Conservation (phyloP, 2,797 vertebrate genomes). For the Gymnocypris eckloni region DNA sequence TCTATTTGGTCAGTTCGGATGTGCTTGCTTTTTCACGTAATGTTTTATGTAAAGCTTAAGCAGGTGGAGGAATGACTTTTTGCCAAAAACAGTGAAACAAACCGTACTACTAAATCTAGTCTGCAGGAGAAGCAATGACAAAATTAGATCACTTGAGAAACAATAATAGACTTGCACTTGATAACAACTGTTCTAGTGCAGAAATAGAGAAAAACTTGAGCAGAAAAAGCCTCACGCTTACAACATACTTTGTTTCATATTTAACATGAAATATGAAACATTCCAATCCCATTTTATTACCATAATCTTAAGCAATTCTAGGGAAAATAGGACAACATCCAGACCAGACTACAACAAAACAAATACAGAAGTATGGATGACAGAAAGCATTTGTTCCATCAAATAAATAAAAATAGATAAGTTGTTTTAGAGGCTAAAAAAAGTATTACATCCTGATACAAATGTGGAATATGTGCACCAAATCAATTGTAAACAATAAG, state of each 20-base stretch:
- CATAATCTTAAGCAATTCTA: not conserved
- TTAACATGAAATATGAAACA: not conserved
- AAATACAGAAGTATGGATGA: too few species aligned
- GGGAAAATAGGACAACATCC: not conserved
- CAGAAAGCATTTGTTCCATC: not conserved
- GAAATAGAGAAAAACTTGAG: slow-evolving; percentile 20
- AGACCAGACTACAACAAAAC: not conserved
- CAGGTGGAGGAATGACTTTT: not conserved
- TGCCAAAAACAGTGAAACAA: slow-evolving; percentile 12
- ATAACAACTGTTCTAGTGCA: slow-evolving; percentile 2
- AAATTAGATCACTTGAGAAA: slow-evolving; percentile 36
- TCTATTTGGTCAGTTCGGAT: not conserved
- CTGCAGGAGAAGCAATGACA: not conserved
- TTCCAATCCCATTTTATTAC: not conserved
- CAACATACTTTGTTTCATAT: not conserved
- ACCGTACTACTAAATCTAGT: not conserved
- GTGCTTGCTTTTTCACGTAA: not conserved
- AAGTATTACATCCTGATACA: not conserved
- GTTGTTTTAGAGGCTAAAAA: not conserved
- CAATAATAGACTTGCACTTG: slow-evolving; percentile 1
- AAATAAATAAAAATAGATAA: not conserved
- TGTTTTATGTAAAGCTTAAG: not conserved
- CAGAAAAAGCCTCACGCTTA: slow-evolving; percentile 40
- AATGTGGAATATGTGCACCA: not conserved
- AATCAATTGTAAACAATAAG: not conserved